Evolutionary conservation across 53 echinoderm and acorn worm genomes (phyloP), one percentile per base, ranked within the genome.

Genomic region (Hippasteria phrygiana): DNA sequence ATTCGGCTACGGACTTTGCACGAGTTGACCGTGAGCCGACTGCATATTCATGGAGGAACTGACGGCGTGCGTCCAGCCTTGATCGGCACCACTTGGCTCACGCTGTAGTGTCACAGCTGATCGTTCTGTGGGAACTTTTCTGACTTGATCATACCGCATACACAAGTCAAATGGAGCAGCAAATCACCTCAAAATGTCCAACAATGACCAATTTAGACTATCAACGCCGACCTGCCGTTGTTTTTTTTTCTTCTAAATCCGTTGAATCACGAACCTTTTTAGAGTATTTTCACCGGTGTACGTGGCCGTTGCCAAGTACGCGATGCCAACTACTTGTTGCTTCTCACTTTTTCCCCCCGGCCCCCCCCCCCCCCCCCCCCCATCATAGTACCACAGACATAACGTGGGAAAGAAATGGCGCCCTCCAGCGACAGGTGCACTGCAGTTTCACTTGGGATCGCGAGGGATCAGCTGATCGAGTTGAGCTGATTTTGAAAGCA

Each of bases 271-370:
- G n/a, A n/a, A n/a, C n/a, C n/a, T n/a, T n/a, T n/a, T n/a, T n/a
- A n/a, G n/a, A n/a, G n/a, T n/a, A n/a, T n/a, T n/a, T n/a, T n/a
- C n/a, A n/a, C n/a, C n/a, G n/a, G n/a, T n/a, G n/a, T n/a, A n/a
- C n/a, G n/a, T 33, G 16, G 18, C 70, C 75, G 76, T 76, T 76
- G 76, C 76, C 76, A 76, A 13, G 76, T 43, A 76, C 47, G 47
- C 76, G 50, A 69, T 69, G 33, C 33, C 34, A 32, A 76, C 76
- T 29, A 76, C 76, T 48, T 76, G 76, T 76, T 51, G 76, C 76
- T 32, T 34, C 1, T 51, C 8, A n/a, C 17, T n/a, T n/a, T n/a
- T n/a, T n/a, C n/a, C n/a, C n/a, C n/a, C n/a, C n/a, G n/a, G n/a
- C n/a, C n/a, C n/a, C n/a, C n/a, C n/a, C n/a, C n/a, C n/a, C n/a